A percentile compares a stretch with the other conserved stretches of the same genome.
Evolutionary conservation across 2,797 vertebrate species (phyloP).

Genomic region (Synaphobranchus kaupii): DNA sequence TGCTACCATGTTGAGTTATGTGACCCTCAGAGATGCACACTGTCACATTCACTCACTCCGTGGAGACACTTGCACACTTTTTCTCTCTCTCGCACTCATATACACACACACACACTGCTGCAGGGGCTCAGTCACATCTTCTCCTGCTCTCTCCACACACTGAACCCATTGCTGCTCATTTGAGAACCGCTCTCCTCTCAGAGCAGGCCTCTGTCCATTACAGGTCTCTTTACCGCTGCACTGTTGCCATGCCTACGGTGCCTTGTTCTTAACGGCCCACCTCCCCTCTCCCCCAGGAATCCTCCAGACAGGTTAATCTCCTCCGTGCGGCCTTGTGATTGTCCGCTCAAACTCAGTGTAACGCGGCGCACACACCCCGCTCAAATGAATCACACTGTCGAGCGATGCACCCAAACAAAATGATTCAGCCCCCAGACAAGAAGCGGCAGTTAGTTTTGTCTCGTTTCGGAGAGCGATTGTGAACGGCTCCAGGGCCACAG

Average conservation of each 20-base stretch:
- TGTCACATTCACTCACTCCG: background rate
- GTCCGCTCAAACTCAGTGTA: background rate
- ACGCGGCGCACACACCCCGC: background rate
- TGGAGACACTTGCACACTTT: background rate
- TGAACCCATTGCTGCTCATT: constrained; percentile 17
- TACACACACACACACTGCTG: constrained; percentile 33
- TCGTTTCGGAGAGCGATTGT: background rate
- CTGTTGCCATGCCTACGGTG: background rate
- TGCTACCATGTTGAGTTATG: background rate
- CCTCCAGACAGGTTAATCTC: background rate
- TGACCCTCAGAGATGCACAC: background rate
- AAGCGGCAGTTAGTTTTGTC: background rate
- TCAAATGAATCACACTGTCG: background rate
- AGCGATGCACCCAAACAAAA: background rate
- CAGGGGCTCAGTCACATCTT: constrained; percentile 26
- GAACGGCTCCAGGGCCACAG: background rate
- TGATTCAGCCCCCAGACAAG: background rate
- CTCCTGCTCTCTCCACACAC: constrained; percentile 44
- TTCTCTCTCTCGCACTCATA: constrained; percentile 30
- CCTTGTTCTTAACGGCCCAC: background rate
- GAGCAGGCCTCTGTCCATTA: constrained; percentile 45
- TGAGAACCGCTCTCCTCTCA: constrained; percentile 41
- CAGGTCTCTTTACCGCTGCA: constrained; percentile 37
- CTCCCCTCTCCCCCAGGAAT: background rate
- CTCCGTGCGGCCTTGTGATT: background rate